Evolutionary conservation across 2,797 vertebrate species (phyloP).

Genomic region (Gymnopithys bicolor): DNA sequence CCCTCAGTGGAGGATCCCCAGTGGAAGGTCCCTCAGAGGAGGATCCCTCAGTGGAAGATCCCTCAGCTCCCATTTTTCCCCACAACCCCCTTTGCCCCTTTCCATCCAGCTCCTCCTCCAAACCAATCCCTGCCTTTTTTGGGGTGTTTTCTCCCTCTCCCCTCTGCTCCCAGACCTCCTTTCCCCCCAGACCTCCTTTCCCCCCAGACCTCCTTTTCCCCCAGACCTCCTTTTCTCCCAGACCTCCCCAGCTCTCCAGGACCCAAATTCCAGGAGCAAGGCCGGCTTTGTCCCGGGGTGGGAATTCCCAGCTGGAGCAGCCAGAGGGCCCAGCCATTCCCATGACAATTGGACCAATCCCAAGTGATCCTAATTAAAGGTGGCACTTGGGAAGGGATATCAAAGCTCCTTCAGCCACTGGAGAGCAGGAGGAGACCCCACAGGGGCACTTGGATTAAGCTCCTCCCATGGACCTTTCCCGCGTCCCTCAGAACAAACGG

Average conservation of each 20-base stretch:
- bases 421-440: neutral
- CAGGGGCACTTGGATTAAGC: neutral
- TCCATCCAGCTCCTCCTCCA: neutral
- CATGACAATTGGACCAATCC: neutral
- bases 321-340: neutral
- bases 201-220: neutral
- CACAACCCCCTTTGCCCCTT: neutral
- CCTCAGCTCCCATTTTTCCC: neutral
- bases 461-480: neutral
- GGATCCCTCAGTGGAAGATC: neutral
- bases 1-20: too few relatives aligned
- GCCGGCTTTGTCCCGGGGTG: neutral
- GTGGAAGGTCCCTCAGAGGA: too few relatives aligned
- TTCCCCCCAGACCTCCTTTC: neutral
- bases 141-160: neutral
- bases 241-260: neutral
- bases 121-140: neutral
- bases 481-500: neutral
- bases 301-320: neutral
- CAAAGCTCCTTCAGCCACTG: neutral
- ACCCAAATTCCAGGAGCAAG: accelerated
- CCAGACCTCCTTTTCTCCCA: neutral
- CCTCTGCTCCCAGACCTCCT: neutral
- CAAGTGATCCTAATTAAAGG: neutral
- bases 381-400: conserved; percentile 26